Conservation (phyloP, 2,113 vertebrate species). For the Eurypyga helias region DNA sequence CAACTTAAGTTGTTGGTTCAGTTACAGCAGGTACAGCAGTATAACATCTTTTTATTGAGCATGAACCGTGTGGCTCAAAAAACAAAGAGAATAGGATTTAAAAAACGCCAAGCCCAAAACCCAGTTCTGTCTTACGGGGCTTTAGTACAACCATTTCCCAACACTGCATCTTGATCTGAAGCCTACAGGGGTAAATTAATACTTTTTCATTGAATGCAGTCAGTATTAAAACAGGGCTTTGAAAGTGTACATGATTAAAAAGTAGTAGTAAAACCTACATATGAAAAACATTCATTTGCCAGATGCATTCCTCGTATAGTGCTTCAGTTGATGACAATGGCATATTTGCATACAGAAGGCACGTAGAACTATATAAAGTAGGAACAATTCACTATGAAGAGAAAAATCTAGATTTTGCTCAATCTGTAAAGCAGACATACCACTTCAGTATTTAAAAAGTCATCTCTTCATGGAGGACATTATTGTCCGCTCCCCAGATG, state of each 20-base stretch:
- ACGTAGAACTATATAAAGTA: neutral
- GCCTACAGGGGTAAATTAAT: neutral
- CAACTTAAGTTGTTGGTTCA: constrained; percentile 72
- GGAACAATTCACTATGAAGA: neutral
- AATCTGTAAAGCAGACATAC: neutral
- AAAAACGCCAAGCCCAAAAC: constrained; percentile 51
- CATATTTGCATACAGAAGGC: neutral
- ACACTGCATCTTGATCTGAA: neutral
- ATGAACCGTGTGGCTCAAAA: neutral
- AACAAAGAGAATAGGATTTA: constrained; percentile 48
- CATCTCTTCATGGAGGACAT: neutral
- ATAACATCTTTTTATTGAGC: constrained; percentile 70
- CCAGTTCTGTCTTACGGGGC: neutral
- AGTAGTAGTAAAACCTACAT: neutral
- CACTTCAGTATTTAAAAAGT: neutral
- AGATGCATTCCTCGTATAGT: neutral
- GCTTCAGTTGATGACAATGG: neutral
- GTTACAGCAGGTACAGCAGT: constrained; percentile 42
- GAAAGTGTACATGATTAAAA: neutral
- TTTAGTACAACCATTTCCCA: neutral
- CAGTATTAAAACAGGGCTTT: neutral
- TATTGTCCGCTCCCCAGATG: neutral
- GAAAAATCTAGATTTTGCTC: neutral
- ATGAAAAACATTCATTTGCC: neutral
- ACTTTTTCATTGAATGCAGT: neutral